These are phyloP conservation scores for Allophyes oxyacanthae DNA, from an alignment of 2,888 invertebrate genomes.

Conservation along the genomic window DNA sequence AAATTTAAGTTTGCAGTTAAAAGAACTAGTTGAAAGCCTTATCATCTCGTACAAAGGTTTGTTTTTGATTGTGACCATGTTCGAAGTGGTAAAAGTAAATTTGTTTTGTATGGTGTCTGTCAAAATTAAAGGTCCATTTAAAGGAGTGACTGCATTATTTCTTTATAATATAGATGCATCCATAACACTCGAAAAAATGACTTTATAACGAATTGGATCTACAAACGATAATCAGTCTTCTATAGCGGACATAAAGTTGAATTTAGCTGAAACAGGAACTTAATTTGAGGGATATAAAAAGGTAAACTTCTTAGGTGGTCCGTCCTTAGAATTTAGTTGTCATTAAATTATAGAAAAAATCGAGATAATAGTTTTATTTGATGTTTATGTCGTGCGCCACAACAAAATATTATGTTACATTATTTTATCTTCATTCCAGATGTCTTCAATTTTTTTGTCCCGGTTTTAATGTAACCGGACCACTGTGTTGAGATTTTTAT, in stretches of 20 bases:
- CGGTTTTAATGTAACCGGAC: constrained; percentile 5
- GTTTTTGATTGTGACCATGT: background rate
- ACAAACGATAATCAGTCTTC: constrained; percentile 20
- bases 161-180: constrained; percentile 55
- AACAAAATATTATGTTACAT: constrained; percentile 50
- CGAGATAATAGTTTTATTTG: constrained; percentile 52
- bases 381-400: constrained; percentile 48
- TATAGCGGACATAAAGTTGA: background rate
- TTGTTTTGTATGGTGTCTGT: constrained; percentile 57
- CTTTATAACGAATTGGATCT: background rate
- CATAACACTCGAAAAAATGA: constrained; percentile 30
- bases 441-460: constrained; percentile 44
- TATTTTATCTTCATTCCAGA: constrained; percentile 45
- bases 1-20: constrained; percentile 9
- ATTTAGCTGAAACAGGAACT: constrained; percentile 1
- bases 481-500: constrained; percentile 25
- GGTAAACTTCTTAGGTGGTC: constrained; percentile 60
- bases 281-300: constrained; percentile 25
- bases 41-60: background rate
- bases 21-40: background rate
- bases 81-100: constrained; percentile 1
- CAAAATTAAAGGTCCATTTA: constrained; percentile 69
- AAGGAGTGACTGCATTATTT: constrained; percentile 71
- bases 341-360: constrained; percentile 54
- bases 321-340: constrained; percentile 47